Evolutionary conservation across 1,140 invertebrate genomes (phyloP).

Genomic region (Phthorimaea operculella): DNA sequence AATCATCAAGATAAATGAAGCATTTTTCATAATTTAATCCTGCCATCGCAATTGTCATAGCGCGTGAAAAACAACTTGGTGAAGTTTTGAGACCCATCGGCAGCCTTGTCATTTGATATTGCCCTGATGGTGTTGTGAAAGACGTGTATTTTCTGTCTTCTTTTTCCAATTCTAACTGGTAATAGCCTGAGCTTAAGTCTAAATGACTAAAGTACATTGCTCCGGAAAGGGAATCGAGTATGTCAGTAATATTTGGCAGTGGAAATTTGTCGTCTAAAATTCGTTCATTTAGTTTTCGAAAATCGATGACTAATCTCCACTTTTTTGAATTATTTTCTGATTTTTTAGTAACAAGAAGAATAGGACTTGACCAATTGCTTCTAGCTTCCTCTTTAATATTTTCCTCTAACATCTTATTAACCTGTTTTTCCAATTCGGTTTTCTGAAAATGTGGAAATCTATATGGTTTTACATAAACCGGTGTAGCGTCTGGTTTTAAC

Average conservation of each 20-base stretch:
- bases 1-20: constrained; percentile 3
- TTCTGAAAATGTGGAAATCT: not conserved
- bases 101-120: constrained; percentile 1
- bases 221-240: not conserved
- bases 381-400: not conserved
- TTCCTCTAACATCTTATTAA: not conserved
- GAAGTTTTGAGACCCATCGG: not conserved
- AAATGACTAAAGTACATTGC: not conserved
- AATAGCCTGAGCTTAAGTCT: not conserved
- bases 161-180: not conserved
- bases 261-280: constrained; percentile 1
- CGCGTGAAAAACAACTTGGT: not conserved
- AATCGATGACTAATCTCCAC: not conserved
- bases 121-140: not conserved
- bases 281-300: constrained; percentile 1
- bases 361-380: constrained; percentile 2
- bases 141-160: not conserved
- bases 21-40: constrained; percentile 1
- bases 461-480: constrained; percentile 1
- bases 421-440: not conserved
- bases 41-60: not conserved
- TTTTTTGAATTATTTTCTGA: not conserved
- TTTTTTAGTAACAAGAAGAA: not conserved
- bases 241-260: not conserved
- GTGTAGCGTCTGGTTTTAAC: not conserved